These are phyloP conservation scores for Elysia crispata DNA, from an alignment of 2,888 invertebrate genomes.

Conservation along the genomic window DNA sequence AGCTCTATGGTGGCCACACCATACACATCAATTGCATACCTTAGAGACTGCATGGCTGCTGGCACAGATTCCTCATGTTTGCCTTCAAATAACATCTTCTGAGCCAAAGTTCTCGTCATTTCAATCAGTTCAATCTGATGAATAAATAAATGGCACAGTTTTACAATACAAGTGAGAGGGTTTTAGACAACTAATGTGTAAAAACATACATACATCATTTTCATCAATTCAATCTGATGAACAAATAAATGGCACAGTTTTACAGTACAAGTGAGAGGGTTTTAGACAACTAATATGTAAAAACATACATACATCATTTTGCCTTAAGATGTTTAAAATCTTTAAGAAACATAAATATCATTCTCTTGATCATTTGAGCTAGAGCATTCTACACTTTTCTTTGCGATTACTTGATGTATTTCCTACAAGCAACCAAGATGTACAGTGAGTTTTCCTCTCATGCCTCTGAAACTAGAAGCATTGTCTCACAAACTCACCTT, in stretches of 20 bases:
- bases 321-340: too few relatives aligned
- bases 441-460: too few relatives aligned
- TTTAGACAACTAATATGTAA: background rate
- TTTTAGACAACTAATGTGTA: background rate
- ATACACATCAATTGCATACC: constrained; percentile 77
- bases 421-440: too few relatives aligned
- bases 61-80: constrained; percentile 77
- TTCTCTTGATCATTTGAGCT: too few relatives aligned
- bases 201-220: constrained; percentile 64
- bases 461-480: too few relatives aligned
- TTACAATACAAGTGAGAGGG: background rate
- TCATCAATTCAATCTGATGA: constrained; percentile 75
- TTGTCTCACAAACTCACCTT: too few relatives aligned
- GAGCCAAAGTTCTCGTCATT: constrained; percentile 75
- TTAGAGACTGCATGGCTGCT: constrained; percentile 77
- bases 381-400: too few relatives aligned
- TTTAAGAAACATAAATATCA: too few relatives aligned
- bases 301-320: constrained; percentile 67
- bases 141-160: background rate
- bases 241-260: background rate
- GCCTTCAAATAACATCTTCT: constrained; percentile 77
- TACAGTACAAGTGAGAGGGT: background rate
- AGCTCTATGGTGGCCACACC: constrained; percentile 77
- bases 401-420: too few relatives aligned
- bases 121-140: constrained; percentile 76